A percentile compares a stretch with the other conserved stretches of the same genome.
These are phyloP conservation scores for Halcyon malimbica DNA, from an alignment of 2,113 vertebrate genomes.

Conservation along the genomic window DNA sequence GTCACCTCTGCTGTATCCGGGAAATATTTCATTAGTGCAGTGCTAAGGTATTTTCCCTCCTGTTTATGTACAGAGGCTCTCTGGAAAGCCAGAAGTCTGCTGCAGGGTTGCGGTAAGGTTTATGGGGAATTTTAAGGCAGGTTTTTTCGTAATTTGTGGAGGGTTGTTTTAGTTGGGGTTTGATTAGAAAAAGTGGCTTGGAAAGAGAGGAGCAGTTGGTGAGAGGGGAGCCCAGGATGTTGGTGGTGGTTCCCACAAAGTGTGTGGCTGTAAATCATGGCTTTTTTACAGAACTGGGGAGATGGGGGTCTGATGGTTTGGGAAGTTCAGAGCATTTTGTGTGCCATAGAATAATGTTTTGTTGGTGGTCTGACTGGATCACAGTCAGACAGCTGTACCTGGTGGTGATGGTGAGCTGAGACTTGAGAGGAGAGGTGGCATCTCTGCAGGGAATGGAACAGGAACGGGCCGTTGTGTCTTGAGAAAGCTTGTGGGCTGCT, in stretches of 20 bases:
- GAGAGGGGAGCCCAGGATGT: accelerated
- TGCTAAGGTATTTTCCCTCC: not conserved
- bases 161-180: not conserved
- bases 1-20: not conserved
- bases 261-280: accelerated
- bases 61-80: not conserved
- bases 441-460: not conserved
- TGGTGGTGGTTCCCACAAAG: not conserved
- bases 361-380: not conserved
- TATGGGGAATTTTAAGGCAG: not conserved
- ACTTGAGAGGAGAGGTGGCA: not conserved
- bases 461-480: not conserved
- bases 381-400: not conserved
- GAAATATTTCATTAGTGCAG: not conserved
- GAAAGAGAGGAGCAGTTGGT: not conserved
- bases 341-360: not conserved
- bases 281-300: not conserved
- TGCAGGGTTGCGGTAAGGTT: not conserved
- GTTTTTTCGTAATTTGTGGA: not conserved
- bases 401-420: not conserved
- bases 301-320: accelerated
- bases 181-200: not conserved
- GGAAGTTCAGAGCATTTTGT: not conserved
- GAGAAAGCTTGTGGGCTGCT: not conserved
- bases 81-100: not conserved